Evolutionary conservation across 2,797 vertebrate genomes (phyloP), one percentile per base, ranked within the genome.

Genomic region (Schizothorax lantsangensis): DNA sequence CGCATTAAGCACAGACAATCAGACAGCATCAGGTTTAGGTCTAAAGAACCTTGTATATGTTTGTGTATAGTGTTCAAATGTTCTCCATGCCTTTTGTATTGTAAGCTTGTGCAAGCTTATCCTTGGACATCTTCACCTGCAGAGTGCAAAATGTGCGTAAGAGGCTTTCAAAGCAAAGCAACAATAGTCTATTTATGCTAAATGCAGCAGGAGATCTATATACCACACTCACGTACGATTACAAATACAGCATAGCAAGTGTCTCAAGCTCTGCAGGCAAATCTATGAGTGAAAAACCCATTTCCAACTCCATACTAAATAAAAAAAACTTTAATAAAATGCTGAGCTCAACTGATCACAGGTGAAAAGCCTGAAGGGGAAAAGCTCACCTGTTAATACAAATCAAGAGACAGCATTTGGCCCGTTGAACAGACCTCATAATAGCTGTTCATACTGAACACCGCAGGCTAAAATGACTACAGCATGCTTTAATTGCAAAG

Each of bases 311-410:
- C 4, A 49, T 59, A 54, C 38, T 59, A 59, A 81, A 88, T 80
- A 14, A 12, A 47, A 68, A 66, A 78, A 81, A 86, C 66, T 45
- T 88, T 92, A 93, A 94, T 93, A 92, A 92, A 90, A 93, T 90
- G 91, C 89, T 91, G 89, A 90, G 89, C 88, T 88, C 88, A 87
- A 91, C 87, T 90, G 91, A 94, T 93, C 90, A 94, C 93, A 94
- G 93, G 92, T 79, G 74, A 90, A 85, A 86, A 86, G 84, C 88
- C 87, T 10, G 59, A 87, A 79, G 71, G 79, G 75, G 92, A 92
- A 92, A 94, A 91, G 91, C 93, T 90, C 88, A 93, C 93, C 93
- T 94, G 93, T 94, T 94, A 95, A 95, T 95, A 94, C 93, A 92
- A 93, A 94, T 92, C 90, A 91, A 93, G 92, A 85, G 91, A 94